Evolutionary conservation across 2,113 vertebrate species (phyloP).

Genomic region (Dasyurus viverrinus): DNA sequence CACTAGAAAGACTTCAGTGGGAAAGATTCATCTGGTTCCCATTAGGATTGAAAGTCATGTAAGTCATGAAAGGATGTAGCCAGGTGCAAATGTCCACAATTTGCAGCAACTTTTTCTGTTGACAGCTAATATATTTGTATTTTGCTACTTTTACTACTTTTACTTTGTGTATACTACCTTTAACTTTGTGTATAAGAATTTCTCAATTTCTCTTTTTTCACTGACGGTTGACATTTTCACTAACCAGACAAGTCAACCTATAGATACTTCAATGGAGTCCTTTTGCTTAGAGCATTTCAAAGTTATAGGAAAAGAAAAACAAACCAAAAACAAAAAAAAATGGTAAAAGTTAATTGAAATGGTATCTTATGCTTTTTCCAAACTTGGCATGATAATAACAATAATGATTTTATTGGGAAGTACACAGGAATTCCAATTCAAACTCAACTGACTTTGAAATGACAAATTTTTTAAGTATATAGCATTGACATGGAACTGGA

Average conservation of each 20-base stretch:
- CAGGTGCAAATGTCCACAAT: background rate
- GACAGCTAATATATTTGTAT: background rate
- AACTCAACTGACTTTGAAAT: background rate
- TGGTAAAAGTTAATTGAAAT: background rate
- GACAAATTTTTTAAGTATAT: background rate
- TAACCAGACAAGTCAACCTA: background rate
- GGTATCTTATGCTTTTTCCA: background rate
- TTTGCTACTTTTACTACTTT: too few species aligned
- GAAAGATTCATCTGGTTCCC: conserved; percentile 13
- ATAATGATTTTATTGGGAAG: background rate
- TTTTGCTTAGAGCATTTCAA: conserved; percentile 8
- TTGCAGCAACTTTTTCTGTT: background rate
- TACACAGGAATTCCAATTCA: background rate
- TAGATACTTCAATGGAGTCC: background rate
- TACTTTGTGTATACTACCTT: conserved; percentile 1
- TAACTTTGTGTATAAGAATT: conserved; percentile 29
- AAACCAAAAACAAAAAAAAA: conserved; percentile 22
- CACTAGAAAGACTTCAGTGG: background rate
- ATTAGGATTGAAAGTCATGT: conserved; percentile 25
- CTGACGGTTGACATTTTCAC: conserved; percentile 20
- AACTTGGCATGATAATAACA: background rate
- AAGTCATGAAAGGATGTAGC: conserved; percentile 17
- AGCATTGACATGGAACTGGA: background rate
- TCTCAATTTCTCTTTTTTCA: conserved; percentile 44
- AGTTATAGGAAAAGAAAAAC: background rate